Evolutionary conservation across 2,888 invertebrate species (phyloP), one percentile per base, ranked within the genome.

Genomic region (Spatulosminthurus flaviceps): DNA sequence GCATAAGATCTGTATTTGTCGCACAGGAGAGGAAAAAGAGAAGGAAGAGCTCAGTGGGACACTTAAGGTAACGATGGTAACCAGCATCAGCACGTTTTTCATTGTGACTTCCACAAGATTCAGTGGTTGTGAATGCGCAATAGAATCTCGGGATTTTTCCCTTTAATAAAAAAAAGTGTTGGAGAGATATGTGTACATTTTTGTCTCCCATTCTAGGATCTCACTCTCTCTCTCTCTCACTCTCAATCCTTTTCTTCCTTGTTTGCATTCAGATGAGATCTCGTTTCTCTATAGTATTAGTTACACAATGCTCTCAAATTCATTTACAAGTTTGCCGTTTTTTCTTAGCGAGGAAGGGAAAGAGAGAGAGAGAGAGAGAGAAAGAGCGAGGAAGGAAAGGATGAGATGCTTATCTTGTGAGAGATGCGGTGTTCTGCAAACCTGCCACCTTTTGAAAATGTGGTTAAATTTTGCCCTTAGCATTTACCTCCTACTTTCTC

Each of bases 61-160:
- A 64, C 64, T 64, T 64, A 64, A 64, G 64, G 64, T 64, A 64
- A 64, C 64, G 64, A 64, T 64, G 64, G 64, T 26, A 64, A 64
- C 64, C 64, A 64, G 64, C 13, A 21, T n/a, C 13, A 64, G 22
- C 64, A 64, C 64, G 64, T 64, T 64, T 64, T 64, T 64, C 64
- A 64, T 64, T 64, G 64, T 64, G 24, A 64, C 64, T 64, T 64
- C n/a, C 24, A 64, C 51, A 19, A 51, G 51, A 51, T 51, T 51
- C 51, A 51, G 51, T 51, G 51, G 22, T 16, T 26, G 64, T 64
- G 64, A 64, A 64, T 64, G 64, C 64, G 64, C 64, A 64, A 64
- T 64, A 26, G 51, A 51, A 51, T 51, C 16, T 51, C 51, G 51
- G 51, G 51, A 51, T 51, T 51, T 51, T 51, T 51, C 16, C 51